These are phyloP conservation scores for Laspeyria flexula DNA, from an alignment of 2,888 invertebrate species.

Conservation along the genomic window DNA sequence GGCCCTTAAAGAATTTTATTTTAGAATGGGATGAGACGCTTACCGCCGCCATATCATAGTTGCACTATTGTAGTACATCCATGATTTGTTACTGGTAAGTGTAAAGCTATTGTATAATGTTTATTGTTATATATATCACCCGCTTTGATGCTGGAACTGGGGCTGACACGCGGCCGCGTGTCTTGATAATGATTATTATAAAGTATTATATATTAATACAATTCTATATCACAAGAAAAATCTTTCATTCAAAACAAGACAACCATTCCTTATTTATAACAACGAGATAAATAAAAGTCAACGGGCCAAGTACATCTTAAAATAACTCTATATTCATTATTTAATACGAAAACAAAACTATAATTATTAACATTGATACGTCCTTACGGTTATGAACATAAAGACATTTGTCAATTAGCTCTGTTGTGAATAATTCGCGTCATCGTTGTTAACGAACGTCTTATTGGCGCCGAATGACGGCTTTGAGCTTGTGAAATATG, in stretches of 20 bases:
- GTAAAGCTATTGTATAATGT: too few relatives aligned
- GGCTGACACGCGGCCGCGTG: too few relatives aligned
- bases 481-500: conserved; percentile 8
- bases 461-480: conserved; percentile 30
- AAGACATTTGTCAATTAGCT: conserved; percentile 30
- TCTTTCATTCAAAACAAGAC: not conserved
- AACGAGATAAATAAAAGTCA: not conserved
- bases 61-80: too few relatives aligned
- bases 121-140: too few relatives aligned
- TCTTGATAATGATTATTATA: too few relatives aligned
- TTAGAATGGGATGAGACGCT: too few relatives aligned
- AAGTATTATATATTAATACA: too few relatives aligned
- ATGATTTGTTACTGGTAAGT: too few relatives aligned
- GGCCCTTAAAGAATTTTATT: too few relatives aligned
- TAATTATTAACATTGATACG: conserved; percentile 31
- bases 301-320: not conserved
- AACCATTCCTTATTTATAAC: not conserved
- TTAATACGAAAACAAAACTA: conserved; percentile 11
- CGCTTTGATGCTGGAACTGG: too few relatives aligned
- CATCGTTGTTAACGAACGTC: conserved; percentile 36
- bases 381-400: conserved; percentile 28
- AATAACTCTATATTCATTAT: not conserved
- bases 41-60: too few relatives aligned
- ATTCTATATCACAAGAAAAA: not conserved
- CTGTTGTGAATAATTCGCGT: conserved; percentile 49